Evolutionary conservation across 2,797 vertebrate species (phyloP), one percentile per base, ranked within the genome.

Genomic region (Thunnus albacares): DNA sequence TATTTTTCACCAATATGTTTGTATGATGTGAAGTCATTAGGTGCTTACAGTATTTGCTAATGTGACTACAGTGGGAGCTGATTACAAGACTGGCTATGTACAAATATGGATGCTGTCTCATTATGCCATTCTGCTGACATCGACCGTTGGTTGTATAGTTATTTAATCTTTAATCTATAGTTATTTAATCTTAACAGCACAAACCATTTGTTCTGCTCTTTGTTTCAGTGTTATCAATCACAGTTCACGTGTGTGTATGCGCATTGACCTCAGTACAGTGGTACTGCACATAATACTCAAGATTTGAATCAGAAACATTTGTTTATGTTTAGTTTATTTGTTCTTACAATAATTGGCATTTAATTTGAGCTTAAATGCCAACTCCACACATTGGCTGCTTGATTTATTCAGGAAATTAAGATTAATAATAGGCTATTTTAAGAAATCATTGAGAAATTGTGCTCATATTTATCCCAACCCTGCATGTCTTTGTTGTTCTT

Each of bases 191-290:
- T 28, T 43, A 45, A 72, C 13, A 55, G 43, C n/a, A 35, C 22
- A 58, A 74, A 71, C 55, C 17, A 56, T 82, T 65, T 68, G 12
- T 61, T 76, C 17, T 69, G 33, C 18, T 67, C 20, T 64, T 58
- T 77, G n/a, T 76, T 56, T 65, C 30, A 56, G 11, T 12, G 1
- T 18, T 58, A 64, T 57, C 33, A 69, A 67, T 80, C 33, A 45
- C 22, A 55, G 41, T 53, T 22, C n/a, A 57, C 6, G 30, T 33
- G 30, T 33, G 30, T 33, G 30, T 33, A 6, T 33, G 35, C 55
- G 58, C 3, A 12, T 2, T 70, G 56, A 30, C 41, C 41, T 68
- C 26, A 52, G 35, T 35, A 24, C 41, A 67, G 20, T 64, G 10
- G n/a, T n/a, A 20, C 20, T 70, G 53, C 8, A 65, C 17, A 49